A percentile compares a stretch with the other conserved stretches of the same genome.
Conservation (phyloP, 2,888 invertebrate genomes). For the Aricia artaxerxes region DNA sequence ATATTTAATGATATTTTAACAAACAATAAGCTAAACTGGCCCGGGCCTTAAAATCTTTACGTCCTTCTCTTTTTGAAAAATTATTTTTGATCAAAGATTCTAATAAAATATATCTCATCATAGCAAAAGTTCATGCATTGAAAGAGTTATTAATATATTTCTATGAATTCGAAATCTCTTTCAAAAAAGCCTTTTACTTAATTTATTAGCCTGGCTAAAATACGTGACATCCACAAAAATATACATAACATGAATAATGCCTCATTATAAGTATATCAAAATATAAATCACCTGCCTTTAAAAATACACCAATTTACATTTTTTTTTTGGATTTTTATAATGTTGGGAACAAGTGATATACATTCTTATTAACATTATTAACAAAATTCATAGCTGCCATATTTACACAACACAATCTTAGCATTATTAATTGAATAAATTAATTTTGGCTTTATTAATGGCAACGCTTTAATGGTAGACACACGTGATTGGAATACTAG, state of each 20-base stretch:
- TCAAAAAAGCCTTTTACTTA: neutral
- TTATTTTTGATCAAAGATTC: neutral
- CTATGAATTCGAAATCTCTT: neutral
- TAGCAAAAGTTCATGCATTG: neutral
- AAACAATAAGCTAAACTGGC: too few relatives aligned
- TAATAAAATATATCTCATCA: neutral
- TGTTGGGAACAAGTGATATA: slow-evolving; percentile 40
- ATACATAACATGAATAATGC: neutral
- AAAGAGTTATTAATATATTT: neutral
- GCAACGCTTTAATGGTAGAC: slow-evolving; percentile 23
- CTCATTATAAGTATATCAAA: slow-evolving; percentile 11
- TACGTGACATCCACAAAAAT: neutral
- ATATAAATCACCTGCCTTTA: slow-evolving; percentile 29
- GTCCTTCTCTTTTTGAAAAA: neutral
- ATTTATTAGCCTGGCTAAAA: neutral
- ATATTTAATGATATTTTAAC: too few relatives aligned
- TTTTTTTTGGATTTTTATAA: slow-evolving; percentile 13
- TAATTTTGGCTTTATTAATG: slow-evolving; percentile 49
- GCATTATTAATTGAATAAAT: slow-evolving; percentile 42
- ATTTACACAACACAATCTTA: slow-evolving; percentile 53
- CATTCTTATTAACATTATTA: slow-evolving; percentile 45
- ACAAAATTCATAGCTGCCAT: slow-evolving; percentile 60
- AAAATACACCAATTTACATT: slow-evolving; percentile 30
- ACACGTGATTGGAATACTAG: neutral
- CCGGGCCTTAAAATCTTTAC: neutral